phyloP scores from a whole-genome alignment of 2,113 vertebrate species.

The Apodemus sylvaticus region DNA sequence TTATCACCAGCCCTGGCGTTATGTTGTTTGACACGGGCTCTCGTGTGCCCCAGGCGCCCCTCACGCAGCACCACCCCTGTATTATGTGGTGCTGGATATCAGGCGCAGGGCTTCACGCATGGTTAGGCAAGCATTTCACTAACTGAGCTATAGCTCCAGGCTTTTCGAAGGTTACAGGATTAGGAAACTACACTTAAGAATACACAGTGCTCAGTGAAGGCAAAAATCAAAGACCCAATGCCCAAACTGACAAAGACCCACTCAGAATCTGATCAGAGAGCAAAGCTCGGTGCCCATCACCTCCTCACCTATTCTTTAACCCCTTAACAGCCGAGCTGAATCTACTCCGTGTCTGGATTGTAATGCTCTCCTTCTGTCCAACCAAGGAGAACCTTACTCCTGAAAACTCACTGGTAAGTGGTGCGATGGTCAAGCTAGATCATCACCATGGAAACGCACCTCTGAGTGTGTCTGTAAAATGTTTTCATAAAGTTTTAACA shows the following conservation, averaged over 20 bases:
- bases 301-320: not conserved
- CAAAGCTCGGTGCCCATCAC: not conserved
- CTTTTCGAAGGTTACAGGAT: not conserved
- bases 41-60: not conserved
- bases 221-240: not conserved
- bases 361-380: not conserved
- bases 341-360: not conserved
- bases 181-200: not conserved
- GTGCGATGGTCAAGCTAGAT: not conserved
- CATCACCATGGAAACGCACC: not conserved
- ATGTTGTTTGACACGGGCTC: not conserved
- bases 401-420: fast-evolving
- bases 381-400: not conserved
- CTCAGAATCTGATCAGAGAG: not conserved
- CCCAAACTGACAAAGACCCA: not conserved
- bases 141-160: not conserved
- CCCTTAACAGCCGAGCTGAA: not conserved
- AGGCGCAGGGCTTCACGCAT: not conserved
- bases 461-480: not conserved
- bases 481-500: not conserved
- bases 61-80: not conserved
- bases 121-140: not conserved
- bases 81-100: not conserved
- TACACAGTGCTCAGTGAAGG: not conserved
- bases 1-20: not conserved